Conservation (phyloP, 2,797 vertebrate genomes). For the Enteromius viviparus region DNA sequence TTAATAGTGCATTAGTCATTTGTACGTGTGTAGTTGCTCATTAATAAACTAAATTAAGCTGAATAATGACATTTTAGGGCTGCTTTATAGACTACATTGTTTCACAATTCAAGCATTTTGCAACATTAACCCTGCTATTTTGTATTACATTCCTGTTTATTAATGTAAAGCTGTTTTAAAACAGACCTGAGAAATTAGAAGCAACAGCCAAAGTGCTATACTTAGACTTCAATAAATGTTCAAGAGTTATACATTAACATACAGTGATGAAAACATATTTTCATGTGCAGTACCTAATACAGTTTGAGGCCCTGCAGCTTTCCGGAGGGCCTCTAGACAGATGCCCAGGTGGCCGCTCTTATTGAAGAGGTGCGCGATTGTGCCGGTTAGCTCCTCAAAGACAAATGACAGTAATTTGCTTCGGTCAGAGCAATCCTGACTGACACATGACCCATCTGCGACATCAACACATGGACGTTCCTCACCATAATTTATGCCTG, state of each 20-base stretch:
- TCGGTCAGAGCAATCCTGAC: slow-evolving; percentile 31
- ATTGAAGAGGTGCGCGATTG: background rate
- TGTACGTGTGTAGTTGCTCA: background rate
- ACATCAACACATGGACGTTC: background rate
- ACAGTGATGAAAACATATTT: background rate
- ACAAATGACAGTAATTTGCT: slow-evolving; percentile 48
- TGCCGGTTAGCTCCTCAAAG: slow-evolving; percentile 43
- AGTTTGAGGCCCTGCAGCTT: background rate
- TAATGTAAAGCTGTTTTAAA: background rate
- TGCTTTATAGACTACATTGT: background rate
- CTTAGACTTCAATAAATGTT: background rate
- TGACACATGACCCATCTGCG: slow-evolving; percentile 22
- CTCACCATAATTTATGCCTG: slow-evolving; percentile 24
- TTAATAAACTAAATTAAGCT: background rate
- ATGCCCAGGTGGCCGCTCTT: background rate
- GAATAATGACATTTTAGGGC: background rate
- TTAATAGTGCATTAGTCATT: background rate
- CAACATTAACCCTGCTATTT: background rate
- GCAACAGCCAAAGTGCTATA: background rate
- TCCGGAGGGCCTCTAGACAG: background rate
- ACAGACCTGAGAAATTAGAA: background rate
- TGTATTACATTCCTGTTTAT: background rate
- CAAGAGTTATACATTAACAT: background rate
- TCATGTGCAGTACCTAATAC: background rate
- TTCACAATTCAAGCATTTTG: background rate